Conservation (phyloP, 2,113 vertebrate genomes). For the Talpa occidentalis region DNA sequence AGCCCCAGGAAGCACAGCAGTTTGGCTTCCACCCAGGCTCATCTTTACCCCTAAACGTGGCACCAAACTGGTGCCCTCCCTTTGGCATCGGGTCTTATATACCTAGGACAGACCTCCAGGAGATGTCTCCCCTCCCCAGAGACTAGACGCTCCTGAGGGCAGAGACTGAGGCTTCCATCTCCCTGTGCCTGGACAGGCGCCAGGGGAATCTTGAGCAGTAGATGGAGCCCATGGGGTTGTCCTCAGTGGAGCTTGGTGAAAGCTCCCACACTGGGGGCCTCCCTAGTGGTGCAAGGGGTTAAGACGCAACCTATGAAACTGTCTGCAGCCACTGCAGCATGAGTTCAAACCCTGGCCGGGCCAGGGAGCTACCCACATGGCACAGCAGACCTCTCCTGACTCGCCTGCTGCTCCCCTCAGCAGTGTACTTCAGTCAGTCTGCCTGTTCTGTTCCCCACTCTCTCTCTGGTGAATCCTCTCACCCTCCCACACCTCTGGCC, state of each 20-base stretch:
- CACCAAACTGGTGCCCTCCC: not conserved
- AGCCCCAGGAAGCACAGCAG: not conserved
- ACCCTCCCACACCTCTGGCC: no score
- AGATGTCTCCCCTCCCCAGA: not conserved
- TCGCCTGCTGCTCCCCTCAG: no score
- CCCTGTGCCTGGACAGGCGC: not conserved
- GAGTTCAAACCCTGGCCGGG: no score
- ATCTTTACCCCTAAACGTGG: not conserved
- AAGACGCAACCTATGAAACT: no score
- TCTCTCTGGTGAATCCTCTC: no score
- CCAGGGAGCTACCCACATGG: no score
- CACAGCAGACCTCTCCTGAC: no score
- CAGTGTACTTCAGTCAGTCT: no score
- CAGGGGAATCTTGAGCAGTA: not conserved
- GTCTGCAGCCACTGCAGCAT: no score
- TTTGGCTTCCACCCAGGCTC: not conserved
- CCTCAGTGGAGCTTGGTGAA: not conserved
- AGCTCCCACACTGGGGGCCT: no score
- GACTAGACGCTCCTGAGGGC: not conserved
- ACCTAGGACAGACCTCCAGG: not conserved
- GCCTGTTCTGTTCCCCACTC: no score
- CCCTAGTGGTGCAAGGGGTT: no score
- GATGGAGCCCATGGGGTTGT: not conserved
- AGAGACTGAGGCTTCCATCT: not conserved
- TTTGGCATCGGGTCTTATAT: not conserved